Percentiles rank a stretch among this genome's conserved stretches.
phyloP scores from a whole-genome alignment of 2,797 vertebrate species.

The Labroides dimidiatus region DNA sequence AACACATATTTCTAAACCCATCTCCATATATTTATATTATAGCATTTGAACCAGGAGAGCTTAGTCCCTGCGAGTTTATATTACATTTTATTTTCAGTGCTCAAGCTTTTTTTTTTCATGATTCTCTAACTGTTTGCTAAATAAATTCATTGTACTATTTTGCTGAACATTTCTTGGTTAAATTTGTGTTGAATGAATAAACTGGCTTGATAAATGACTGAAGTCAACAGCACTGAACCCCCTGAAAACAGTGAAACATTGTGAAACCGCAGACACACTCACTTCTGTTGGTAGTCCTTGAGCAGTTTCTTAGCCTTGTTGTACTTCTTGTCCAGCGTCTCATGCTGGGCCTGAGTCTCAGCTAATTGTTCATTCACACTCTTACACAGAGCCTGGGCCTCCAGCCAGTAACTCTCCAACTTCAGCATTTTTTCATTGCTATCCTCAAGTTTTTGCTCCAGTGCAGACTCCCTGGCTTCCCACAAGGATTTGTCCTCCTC shows the following conservation, averaged over 20 bases:
- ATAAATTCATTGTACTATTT: neutral
- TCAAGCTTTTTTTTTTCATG: neutral
- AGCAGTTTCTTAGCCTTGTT: slow-evolving; percentile 94
- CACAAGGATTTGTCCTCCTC: slow-evolving; percentile 85
- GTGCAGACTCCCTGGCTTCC: slow-evolving; percentile 85
- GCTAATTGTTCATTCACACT: slow-evolving; percentile 89
- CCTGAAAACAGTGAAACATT: neutral
- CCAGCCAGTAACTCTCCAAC: slow-evolving; percentile 92
- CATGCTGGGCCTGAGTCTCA: slow-evolving; percentile 90
- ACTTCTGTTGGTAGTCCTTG: slow-evolving; percentile 95
- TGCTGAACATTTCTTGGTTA: neutral
- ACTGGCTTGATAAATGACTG: neutral
- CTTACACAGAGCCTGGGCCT: slow-evolving; percentile 92
- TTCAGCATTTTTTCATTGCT: slow-evolving; percentile 88
- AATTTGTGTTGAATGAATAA: neutral
- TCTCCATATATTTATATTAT: no score
- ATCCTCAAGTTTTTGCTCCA: slow-evolving; percentile 88
- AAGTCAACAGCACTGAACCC: neutral
- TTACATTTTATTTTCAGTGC: no score
- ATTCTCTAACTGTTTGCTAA: neutral
- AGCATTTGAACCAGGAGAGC: no score
- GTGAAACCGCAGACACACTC: slow-evolving; percentile 66
- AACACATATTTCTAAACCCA: no score
- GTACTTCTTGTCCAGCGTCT: slow-evolving; percentile 93
- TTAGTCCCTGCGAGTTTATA: no score